Evolutionary conservation across 2,113 vertebrate species (phyloP).

Genomic region (Merops nubicus): DNA sequence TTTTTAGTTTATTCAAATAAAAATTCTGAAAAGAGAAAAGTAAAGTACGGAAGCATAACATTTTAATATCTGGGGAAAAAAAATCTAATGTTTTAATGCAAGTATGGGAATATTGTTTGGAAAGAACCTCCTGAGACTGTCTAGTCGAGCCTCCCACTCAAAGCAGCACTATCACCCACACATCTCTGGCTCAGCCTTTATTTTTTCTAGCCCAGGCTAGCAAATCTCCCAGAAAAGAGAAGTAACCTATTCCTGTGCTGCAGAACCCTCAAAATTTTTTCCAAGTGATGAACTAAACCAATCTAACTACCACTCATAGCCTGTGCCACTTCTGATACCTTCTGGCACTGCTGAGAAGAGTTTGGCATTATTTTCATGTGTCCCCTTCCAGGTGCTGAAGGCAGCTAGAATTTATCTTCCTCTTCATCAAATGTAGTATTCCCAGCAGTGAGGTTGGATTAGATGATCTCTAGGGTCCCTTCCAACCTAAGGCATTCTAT

Average conservation of each 20-base stretch:
- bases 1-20: not conserved
- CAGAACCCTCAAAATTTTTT: not conserved
- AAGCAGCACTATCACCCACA: not conserved
- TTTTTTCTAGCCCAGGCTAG: not conserved
- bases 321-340: not conserved
- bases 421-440: not conserved
- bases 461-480: too few relatives aligned
- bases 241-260: fast-evolving
- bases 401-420: not conserved
- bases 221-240: not conserved
- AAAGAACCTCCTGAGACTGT: not conserved
- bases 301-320: not conserved
- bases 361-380: not conserved
- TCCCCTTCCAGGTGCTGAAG: not conserved
- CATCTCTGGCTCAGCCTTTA: not conserved
- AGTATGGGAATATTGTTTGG: not conserved
- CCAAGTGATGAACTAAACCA: not conserved
- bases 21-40: not conserved
- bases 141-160: not conserved
- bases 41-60: not conserved
- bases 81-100: not conserved
- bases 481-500: too few relatives aligned
- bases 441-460: too few relatives aligned
- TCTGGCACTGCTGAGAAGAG: not conserved
- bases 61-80: not conserved